These are phyloP conservation scores for Trissolcus basalis DNA, from an alignment of 1,140 invertebrate species.

Conservation along the genomic window DNA sequence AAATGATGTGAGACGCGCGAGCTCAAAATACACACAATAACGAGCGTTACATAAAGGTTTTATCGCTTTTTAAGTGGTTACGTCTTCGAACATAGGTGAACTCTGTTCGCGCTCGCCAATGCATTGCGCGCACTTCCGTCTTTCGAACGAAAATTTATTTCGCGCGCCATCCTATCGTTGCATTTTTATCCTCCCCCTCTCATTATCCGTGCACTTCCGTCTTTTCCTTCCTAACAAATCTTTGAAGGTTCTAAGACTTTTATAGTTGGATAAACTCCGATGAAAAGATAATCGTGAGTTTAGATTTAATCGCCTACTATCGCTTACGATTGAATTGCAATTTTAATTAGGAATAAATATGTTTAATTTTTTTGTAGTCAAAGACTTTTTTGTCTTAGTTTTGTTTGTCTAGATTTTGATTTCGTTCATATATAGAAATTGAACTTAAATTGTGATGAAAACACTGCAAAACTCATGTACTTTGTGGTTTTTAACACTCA, in stretches of 20 bases:
- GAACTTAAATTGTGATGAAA: no score
- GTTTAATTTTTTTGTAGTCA: no score
- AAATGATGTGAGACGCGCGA: neutral
- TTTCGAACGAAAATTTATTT: conserved; percentile 58
- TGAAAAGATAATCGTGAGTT: no score
- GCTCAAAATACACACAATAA: conserved; percentile 7
- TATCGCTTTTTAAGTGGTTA: conserved; percentile 47
- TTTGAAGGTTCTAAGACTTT: conserved; percentile 3
- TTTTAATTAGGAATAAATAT: no score
- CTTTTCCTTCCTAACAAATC: conserved; percentile 32
- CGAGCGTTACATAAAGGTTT: conserved; percentile 52
- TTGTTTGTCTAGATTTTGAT: no score
- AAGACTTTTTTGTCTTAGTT: no score
- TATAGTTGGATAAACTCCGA: conserved; percentile 5
- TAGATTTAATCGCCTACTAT: no score
- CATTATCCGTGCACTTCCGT: conserved; percentile 43
- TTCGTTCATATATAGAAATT: no score
- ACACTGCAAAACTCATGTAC: no score
- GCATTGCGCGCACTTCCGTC: conserved; percentile 56
- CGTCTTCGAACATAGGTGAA: conserved; percentile 40
- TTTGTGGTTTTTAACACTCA: no score
- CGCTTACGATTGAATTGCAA: no score
- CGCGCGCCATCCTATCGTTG: conserved; percentile 26
- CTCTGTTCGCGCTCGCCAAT: conserved; percentile 42
- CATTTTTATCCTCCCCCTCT: conserved; percentile 38